Evolutionary conservation across 2,888 invertebrate genomes (phyloP).

Genomic region (Eilema sororculum): DNA sequence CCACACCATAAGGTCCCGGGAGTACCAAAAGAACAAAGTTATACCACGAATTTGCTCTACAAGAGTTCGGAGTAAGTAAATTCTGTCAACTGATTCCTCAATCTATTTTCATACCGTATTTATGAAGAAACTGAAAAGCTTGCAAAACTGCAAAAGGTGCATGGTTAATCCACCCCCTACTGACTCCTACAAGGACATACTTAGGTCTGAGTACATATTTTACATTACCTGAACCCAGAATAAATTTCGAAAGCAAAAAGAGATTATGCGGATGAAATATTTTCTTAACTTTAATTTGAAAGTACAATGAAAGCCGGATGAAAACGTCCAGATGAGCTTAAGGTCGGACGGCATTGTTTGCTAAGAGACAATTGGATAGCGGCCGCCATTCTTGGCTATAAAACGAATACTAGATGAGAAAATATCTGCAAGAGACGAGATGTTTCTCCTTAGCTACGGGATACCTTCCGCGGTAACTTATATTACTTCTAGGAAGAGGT

Average conservation of each 20-base stretch:
- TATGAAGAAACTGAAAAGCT: too few relatives aligned
- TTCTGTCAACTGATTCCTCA: too few relatives aligned
- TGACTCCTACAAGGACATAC: too few relatives aligned
- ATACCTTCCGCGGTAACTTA: background rate
- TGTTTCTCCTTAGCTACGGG: background rate
- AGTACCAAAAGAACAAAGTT: too few relatives aligned
- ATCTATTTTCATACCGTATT: too few relatives aligned
- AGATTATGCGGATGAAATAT: constrained; percentile 35
- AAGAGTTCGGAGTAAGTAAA: too few relatives aligned
- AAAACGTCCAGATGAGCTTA: constrained; percentile 37
- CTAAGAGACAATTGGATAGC: constrained; percentile 22
- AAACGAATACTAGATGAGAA: constrained; percentile 13
- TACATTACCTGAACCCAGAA: background rate
- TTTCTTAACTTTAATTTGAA: constrained; percentile 36
- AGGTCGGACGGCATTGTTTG: constrained; percentile 40
- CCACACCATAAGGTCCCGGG: too few relatives aligned
- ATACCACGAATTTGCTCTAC: too few relatives aligned
- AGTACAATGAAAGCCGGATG: constrained; percentile 27
- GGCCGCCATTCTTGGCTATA: constrained; percentile 12
- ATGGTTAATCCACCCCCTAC: too few relatives aligned
- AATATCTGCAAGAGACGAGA: constrained; percentile 12
- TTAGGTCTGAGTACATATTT: too few relatives aligned
- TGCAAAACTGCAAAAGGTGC: too few relatives aligned
- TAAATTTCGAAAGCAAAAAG: background rate
- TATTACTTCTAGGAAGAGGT: background rate